These are phyloP conservation scores for Myotis myotis DNA, from an alignment of 2,797 vertebrate genomes.

Conservation along the genomic window DNA sequence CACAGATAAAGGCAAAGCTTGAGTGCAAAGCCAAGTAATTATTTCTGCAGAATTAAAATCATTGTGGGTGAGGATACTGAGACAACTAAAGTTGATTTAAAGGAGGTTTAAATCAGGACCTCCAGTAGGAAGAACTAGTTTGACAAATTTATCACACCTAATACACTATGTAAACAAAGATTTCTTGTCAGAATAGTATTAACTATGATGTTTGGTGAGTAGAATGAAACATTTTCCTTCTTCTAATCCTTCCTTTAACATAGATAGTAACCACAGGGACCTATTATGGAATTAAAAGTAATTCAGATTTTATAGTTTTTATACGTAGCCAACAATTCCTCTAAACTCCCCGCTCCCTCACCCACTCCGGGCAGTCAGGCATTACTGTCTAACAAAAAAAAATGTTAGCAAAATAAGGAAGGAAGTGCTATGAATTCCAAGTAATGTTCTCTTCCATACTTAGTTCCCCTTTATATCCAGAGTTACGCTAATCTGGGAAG, in stretches of 20 bases:
- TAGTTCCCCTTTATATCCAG: not conserved
- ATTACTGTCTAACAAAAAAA: slow-evolving; percentile 50
- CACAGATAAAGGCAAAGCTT: slow-evolving; percentile 66
- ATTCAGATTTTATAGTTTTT: slow-evolving; percentile 75
- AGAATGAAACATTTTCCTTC: slow-evolving; percentile 68
- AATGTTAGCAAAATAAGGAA: slow-evolving; percentile 41
- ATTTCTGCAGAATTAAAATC: slow-evolving; percentile 56
- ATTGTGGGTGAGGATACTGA: slow-evolving; percentile 43
- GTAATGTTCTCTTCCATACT: not conserved
- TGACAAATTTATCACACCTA: slow-evolving; percentile 69
- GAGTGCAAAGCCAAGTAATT: slow-evolving; percentile 58
- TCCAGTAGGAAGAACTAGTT: slow-evolving; percentile 70
- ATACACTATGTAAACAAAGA: slow-evolving; percentile 71
- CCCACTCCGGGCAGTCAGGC: not conserved
- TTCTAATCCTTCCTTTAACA: slow-evolving; percentile 76
- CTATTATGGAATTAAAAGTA: slow-evolving; percentile 78
- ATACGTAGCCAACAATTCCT: slow-evolving; percentile 72
- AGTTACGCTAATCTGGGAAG: not conserved
- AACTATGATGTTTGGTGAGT: slow-evolving; percentile 61
- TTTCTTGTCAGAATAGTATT: slow-evolving; percentile 72
- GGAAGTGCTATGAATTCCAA: slow-evolving; percentile 45
- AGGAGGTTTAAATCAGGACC: slow-evolving; percentile 59
- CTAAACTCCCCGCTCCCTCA: not conserved
- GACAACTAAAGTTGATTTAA: slow-evolving; percentile 73
- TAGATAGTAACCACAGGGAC: slow-evolving; percentile 68